These are phyloP conservation scores for Sphenodon punctatus DNA, from an alignment of 2,797 vertebrate species.

Conservation along the genomic window DNA sequence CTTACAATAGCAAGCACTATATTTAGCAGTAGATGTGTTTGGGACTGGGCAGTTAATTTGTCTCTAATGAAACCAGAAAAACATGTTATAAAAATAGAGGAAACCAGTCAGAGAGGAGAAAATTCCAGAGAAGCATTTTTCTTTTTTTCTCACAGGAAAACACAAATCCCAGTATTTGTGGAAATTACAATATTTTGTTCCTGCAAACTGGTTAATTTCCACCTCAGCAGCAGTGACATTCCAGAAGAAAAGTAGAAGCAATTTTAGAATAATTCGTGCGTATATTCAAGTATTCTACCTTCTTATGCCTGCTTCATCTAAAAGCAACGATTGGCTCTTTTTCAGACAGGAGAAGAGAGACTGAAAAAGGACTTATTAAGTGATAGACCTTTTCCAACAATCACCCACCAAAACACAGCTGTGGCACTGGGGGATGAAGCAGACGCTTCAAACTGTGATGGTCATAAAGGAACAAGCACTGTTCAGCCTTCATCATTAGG, in stretches of 20 bases:
- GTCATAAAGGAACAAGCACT: not conserved
- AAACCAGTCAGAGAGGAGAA: not conserved
- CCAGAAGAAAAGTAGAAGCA: not conserved
- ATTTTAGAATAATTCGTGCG: not conserved
- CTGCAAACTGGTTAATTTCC: not conserved
- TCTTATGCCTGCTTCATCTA: not conserved
- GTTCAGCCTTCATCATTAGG: not conserved
- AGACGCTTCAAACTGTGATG: not conserved
- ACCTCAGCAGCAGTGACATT: not conserved
- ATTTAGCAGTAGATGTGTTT: not conserved
- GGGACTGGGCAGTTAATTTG: not conserved
- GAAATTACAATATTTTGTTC: not conserved
- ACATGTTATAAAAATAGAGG: not conserved
- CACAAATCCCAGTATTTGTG: rapidly evolving
- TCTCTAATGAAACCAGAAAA: slow-evolving; percentile 2
- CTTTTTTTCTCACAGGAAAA: not conserved
- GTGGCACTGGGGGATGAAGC: not conserved
- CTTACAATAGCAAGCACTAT: not conserved
- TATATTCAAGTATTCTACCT: not conserved
- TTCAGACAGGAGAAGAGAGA: slow-evolving; percentile 79
- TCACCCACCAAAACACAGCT: not conserved
- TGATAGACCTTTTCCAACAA: not conserved
- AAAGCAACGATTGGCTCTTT: slow-evolving; percentile 6
- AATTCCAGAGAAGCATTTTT: not conserved
- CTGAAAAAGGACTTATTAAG: slow-evolving; percentile 71